Percentiles rank a stretch among this genome's conserved stretches.
phyloP scores from a whole-genome alignment of 2,888 invertebrate genomes.

The Gisinianus flammeolus region DNA sequence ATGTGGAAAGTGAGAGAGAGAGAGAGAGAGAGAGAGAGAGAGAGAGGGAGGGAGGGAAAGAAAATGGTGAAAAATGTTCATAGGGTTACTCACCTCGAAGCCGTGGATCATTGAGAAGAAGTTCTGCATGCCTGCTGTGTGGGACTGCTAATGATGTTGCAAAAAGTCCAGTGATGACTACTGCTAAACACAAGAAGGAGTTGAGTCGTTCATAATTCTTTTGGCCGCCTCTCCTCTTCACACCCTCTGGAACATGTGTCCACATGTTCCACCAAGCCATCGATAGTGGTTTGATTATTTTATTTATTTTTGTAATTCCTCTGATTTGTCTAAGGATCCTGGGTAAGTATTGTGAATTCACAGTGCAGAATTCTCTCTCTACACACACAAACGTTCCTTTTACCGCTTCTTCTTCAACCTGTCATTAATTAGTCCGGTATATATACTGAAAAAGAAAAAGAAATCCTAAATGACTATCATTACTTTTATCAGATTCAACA shows the following conservation, averaged over 20 bases:
- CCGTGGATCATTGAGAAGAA: slow-evolving; percentile 23
- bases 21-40: neutral
- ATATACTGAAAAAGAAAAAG: neutral
- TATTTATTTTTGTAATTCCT: too few species aligned
- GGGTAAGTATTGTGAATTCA: too few species aligned
- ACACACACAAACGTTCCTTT: neutral
- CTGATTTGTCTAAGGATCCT: too few species aligned
- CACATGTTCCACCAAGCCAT: slow-evolving; percentile 40
- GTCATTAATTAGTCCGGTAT: neutral
- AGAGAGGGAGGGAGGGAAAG: slow-evolving; percentile 5
- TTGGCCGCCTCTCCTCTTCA: slow-evolving; percentile 9
- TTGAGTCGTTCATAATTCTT: slow-evolving; percentile 14
- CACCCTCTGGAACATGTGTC: slow-evolving; percentile 33
- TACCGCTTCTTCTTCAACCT: neutral
- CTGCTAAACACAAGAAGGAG: slow-evolving; percentile 24
- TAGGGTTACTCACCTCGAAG: slow-evolving; percentile 51
- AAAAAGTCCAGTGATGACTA: slow-evolving; percentile 32
- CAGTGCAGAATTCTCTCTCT: neutral
- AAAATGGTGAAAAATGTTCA: slow-evolving; percentile 29
- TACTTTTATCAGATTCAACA: neutral
- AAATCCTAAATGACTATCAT: neutral
- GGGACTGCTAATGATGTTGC: slow-evolving; percentile 35
- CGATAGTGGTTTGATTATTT: neutral
- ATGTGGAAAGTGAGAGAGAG: slow-evolving; percentile 26
- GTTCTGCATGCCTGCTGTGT: slow-evolving; percentile 28